Conservation (phyloP, 2,888 invertebrate species). For the Sarcophaga caerulescens region DNA sequence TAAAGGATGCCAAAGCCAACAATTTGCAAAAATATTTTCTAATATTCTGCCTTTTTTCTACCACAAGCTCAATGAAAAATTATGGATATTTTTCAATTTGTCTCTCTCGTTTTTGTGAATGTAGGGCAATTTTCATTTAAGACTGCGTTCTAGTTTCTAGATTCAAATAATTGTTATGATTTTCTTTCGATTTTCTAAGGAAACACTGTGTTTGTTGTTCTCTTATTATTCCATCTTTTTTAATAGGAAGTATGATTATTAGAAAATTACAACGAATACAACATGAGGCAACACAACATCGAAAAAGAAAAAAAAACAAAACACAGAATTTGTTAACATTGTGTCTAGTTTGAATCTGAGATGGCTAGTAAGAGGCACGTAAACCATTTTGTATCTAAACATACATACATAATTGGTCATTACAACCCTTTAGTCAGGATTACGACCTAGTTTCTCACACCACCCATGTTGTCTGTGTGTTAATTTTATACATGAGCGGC, state of each 20-base stretch:
- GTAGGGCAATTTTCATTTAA: constrained; percentile 34
- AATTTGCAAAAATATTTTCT: constrained; percentile 14
- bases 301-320: constrained; percentile 7
- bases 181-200: constrained; percentile 41
- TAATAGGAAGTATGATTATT: constrained; percentile 68
- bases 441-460: too few relatives aligned
- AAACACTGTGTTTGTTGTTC: constrained; percentile 49
- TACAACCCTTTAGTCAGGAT: too few relatives aligned
- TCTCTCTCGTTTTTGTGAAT: not conserved
- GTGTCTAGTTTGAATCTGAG: constrained; percentile 18
- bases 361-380: not conserved
- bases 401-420: too few relatives aligned
- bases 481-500: too few relatives aligned
- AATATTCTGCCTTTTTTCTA: not conserved
- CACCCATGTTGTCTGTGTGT: too few relatives aligned
- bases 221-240: constrained; percentile 40
- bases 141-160: constrained; percentile 50
- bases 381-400: too few relatives aligned
- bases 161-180: constrained; percentile 53
- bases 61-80: not conserved
- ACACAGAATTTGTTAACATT: constrained; percentile 24
- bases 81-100: constrained; percentile 7
- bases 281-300: constrained; percentile 40
- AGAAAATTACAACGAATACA: constrained; percentile 64
- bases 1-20: constrained; percentile 18